Percentiles rank a stretch among this genome's conserved stretches.
These are phyloP conservation scores for Aurelia sp. DNA, from an alignment of 30 jellyfish, hydroid and myxozoan species.

Conservation along the genomic window DNA sequence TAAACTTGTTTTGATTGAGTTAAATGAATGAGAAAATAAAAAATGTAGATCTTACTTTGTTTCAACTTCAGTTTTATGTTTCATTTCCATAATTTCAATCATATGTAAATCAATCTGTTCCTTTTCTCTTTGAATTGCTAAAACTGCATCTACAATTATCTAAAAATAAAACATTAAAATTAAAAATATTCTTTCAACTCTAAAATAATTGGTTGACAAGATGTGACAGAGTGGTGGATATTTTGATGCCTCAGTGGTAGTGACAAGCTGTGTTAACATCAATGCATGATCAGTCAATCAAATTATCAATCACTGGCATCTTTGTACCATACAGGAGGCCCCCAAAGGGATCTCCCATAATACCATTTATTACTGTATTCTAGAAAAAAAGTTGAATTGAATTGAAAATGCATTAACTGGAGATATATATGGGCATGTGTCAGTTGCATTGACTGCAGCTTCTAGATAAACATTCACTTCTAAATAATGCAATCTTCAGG, in stretches of 20 bases:
- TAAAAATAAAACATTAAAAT: neutral
- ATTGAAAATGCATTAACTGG: no score
- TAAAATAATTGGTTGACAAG: neutral
- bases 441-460: no score
- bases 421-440: no score
- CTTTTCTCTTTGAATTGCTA: conserved; percentile 86
- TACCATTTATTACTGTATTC: no score
- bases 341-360: no score
- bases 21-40: neutral
- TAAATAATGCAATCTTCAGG: no score
- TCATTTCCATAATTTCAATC: conserved; percentile 99
- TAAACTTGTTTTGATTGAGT: neutral
- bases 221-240: neutral
- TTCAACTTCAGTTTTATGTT: conserved; percentile 94
- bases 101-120: conserved; percentile 95
- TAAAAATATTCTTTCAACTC: neutral
- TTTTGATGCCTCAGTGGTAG: conserved; percentile 70
- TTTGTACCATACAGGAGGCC: neutral
- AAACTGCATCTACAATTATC: conserved; percentile 99
- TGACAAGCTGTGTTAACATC: conserved; percentile 54
- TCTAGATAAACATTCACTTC: no score
- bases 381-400: no score
- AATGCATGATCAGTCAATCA: neutral
- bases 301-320: conserved; percentile 54
- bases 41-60: conserved; percentile 74